Evolutionary conservation across 2,888 invertebrate genomes (phyloP).

Genomic region (Luffia ferchaultella): DNA sequence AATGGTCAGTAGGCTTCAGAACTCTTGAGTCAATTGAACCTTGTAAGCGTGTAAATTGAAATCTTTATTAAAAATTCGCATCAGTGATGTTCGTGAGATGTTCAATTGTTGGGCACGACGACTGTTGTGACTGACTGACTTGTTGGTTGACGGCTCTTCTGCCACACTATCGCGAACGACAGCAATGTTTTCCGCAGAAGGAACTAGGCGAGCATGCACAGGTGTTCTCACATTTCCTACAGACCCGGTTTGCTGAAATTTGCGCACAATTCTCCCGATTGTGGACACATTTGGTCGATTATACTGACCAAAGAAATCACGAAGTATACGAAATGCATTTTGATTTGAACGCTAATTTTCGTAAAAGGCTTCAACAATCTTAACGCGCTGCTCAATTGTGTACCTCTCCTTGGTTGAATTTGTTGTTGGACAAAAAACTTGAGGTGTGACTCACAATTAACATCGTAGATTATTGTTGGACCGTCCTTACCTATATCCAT

Average conservation of each 20-base stretch:
- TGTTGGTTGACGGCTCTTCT: background rate
- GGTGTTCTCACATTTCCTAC: background rate
- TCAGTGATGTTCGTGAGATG: background rate
- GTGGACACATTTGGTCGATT: slow-evolving; percentile 7
- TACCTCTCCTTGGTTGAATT: too few relatives aligned
- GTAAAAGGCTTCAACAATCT: too few relatives aligned
- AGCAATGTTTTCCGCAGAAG: background rate
- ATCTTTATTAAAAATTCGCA: background rate
- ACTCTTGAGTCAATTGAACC: too few relatives aligned
- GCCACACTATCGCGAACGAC: background rate
- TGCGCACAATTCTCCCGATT: slow-evolving; percentile 3
- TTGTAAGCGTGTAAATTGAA: too few relatives aligned
- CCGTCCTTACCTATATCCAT: too few relatives aligned
- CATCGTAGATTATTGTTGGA: too few relatives aligned
- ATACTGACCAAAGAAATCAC: slow-evolving; percentile 7
- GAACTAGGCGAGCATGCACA: background rate
- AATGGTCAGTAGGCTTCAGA: too few relatives aligned
- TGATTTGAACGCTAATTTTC: slow-evolving; percentile 6
- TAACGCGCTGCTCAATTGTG: too few relatives aligned
- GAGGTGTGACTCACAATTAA: too few relatives aligned
- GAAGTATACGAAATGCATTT: slow-evolving; percentile 4
- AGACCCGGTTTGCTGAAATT: background rate
- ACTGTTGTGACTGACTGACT: too few relatives aligned
- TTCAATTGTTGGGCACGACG: background rate
- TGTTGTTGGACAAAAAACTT: too few relatives aligned